Base-by-base conservation (phyloP, 2,797 vertebrate species). In the Thripadectes ignobilis region DNA sequence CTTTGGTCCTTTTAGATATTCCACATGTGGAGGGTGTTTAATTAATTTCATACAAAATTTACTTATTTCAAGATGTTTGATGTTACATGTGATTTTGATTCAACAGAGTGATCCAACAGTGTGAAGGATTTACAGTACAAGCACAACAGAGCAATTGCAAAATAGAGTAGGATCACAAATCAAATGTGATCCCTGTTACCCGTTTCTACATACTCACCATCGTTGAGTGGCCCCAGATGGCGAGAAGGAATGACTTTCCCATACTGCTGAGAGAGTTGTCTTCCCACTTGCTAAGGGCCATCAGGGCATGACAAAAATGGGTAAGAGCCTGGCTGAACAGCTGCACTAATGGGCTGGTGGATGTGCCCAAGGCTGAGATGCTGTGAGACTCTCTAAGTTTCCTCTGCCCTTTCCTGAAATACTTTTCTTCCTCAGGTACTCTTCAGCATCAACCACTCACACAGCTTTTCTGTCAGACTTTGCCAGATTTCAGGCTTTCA, bases 171-270 rank as follows among this genome's bases (percentile, higher is more conserved):
- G 63, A 46, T 67, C 20, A 49, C 46, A 78, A 71, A 74, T 10
- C 61, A 39, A 30, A 12, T 16, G 14, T 2, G 23, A 71, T 36
- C 69, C 45, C 18, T 62, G 21, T 63, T 63, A 81, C 46, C 17
- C 3, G 1, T 58, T 38, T 55, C n/a, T 65, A 16, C 4, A 13
- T 30, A 14, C 13, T 71, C 17, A n/a, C 6, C n/a, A 41, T 41
- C 0, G 1, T n/a, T 34, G 43, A 32, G 62, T 1, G 1, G 21
- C 13, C 19, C 32, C 27, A 29, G 23, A 17, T 0, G 0, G 10
- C 0, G 2, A 20, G 36, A 72, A 94, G 21, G 21, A 48, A 62
- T n/a, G 39, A 6, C 6, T 15, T 41, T 69, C 29, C 21, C 45
- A 6, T 41, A 30, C 41, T 71, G 20, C 39, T 54, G 38, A 18